These are phyloP conservation scores for Eledona agricola DNA, from an alignment of 2,888 invertebrate species.

Conservation along the genomic window DNA sequence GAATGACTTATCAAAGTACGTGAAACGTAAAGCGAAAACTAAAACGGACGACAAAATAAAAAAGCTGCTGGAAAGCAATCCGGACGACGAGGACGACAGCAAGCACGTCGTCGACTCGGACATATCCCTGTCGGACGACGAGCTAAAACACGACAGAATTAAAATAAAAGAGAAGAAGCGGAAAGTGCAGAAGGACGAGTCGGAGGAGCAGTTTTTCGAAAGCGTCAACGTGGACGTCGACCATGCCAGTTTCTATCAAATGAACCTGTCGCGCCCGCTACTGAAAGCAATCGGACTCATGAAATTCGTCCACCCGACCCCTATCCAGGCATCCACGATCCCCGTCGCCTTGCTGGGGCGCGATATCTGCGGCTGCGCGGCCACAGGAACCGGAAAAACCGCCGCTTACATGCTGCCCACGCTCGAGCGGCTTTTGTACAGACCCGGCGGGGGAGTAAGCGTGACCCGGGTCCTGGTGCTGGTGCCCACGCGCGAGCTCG, in stretches of 20 bases:
- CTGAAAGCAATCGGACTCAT: constrained; percentile 89
- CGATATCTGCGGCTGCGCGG: constrained; percentile 98
- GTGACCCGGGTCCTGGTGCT: constrained; percentile 88
- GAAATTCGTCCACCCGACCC: constrained; percentile 94
- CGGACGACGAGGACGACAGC: constrained; percentile 61
- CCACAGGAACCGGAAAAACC: constrained; percentile 98
- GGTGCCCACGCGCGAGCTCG: constrained; percentile 96
- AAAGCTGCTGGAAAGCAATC: constrained; percentile 64
- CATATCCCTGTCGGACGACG: constrained; percentile 78
- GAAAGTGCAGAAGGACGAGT: constrained; percentile 62
- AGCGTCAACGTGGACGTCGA: constrained; percentile 75
- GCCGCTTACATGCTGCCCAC: constrained; percentile 99
- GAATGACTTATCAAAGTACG: constrained; percentile 55
- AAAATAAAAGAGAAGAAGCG: constrained; percentile 71
- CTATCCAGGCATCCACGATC: constrained; percentile 95
- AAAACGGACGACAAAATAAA: constrained; percentile 88
- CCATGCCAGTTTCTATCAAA: constrained; percentile 83
- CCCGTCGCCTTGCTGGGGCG: constrained; percentile 90
- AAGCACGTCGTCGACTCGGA: constrained; percentile 68
- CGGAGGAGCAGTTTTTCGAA: constrained; percentile 67
- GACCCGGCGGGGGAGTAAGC: constrained; percentile 73
- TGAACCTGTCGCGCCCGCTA: constrained; percentile 95
- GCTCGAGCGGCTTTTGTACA: constrained; percentile 89
- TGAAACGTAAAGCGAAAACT: constrained; percentile 74
- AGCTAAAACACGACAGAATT: constrained; percentile 76